phyloP scores from a whole-genome alignment of 92 coral and sea anemone species.

The Heliopora coerulea region DNA sequence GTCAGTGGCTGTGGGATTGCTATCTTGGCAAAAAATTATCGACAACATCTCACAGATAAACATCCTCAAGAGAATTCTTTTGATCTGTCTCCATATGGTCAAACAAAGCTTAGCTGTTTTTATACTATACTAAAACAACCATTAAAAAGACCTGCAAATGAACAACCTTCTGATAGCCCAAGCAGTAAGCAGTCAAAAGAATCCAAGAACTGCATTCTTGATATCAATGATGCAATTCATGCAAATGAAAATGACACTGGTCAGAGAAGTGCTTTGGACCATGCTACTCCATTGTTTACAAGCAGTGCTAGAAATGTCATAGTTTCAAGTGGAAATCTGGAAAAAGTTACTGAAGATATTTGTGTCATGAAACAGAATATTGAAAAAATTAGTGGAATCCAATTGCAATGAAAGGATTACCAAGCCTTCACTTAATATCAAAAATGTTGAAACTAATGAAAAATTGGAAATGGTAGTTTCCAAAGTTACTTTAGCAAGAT shows the following conservation, averaged over 20 bases:
- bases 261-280: too few species aligned
- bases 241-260: too few species aligned
- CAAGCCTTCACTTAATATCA: neutral
- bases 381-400: slow-evolving; percentile 9
- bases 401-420: neutral
- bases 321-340: neutral
- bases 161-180: neutral
- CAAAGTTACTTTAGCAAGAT: slow-evolving; percentile 22
- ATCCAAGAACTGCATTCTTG: too few species aligned
- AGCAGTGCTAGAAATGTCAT: slow-evolving; percentile 11
- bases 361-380: slow-evolving; percentile 17
- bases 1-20: slow-evolving; percentile 11
- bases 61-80: slow-evolving; percentile 13
- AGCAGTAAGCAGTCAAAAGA: too few species aligned
- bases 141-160: slow-evolving; percentile 2
- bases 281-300: neutral
- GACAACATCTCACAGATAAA: slow-evolving; percentile 21
- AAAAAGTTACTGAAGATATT: slow-evolving; percentile 6
- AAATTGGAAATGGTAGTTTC: slow-evolving; percentile 5
- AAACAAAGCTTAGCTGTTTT: slow-evolving; percentile 8
- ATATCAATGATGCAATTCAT: too few species aligned
- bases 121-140: neutral
- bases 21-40: slow-evolving; percentile 10
- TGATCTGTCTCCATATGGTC: slow-evolving; percentile 19
- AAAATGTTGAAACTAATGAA: neutral